These are phyloP conservation scores for Hemibagrus guttatus DNA, from an alignment of 2,797 vertebrate species.

Conservation along the genomic window DNA sequence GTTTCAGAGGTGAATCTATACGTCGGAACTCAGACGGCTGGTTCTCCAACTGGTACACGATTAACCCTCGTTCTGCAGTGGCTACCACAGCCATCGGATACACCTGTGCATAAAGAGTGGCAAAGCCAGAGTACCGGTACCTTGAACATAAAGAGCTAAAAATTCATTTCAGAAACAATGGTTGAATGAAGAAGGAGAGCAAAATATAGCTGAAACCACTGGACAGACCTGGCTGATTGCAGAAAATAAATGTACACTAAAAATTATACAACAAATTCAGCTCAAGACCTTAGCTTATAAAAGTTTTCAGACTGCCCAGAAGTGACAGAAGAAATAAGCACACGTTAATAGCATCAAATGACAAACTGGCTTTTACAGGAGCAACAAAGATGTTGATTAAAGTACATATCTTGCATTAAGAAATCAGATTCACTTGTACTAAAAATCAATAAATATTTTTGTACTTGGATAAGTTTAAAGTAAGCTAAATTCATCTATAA, in stretches of 20 bases:
- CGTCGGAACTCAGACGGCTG: conserved; percentile 96
- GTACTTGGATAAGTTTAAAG: background rate
- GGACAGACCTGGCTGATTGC: background rate
- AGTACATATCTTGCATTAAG: background rate
- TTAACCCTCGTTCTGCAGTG: conserved; percentile 95
- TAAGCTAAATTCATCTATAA: background rate
- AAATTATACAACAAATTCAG: background rate
- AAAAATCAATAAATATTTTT: background rate
- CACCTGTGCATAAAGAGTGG: conserved; percentile 72
- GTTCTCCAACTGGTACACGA: conserved; percentile 96
- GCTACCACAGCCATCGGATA: conserved; percentile 98
- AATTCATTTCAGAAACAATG: background rate
- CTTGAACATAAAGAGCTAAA: background rate
- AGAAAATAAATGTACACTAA: background rate
- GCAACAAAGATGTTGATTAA: background rate
- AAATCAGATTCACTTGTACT: background rate
- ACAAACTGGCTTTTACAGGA: background rate
- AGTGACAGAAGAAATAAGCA: background rate
- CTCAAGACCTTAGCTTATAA: background rate
- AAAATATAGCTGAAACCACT: background rate
- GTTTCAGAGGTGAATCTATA: conserved; percentile 97
- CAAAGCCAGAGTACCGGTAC: background rate
- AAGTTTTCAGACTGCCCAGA: background rate
- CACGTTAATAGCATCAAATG: background rate
- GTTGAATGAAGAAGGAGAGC: background rate